Percentiles rank a stretch among this genome's conserved stretches.
Conservation (phyloP, 2,797 vertebrate genomes). For the Decapterus maruadsi region DNA sequence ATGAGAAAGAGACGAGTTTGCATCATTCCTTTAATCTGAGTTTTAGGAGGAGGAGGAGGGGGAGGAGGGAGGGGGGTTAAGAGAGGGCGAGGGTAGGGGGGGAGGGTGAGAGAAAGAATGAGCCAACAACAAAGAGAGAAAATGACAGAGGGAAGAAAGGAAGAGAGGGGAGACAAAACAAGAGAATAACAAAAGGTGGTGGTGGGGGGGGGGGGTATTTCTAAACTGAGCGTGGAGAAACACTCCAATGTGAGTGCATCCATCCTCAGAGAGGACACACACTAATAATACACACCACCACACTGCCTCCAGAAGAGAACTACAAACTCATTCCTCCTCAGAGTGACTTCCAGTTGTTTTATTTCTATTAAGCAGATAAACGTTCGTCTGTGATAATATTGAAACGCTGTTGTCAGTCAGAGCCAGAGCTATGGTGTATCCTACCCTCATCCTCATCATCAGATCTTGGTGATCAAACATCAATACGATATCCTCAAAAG, state of each 20-base stretch:
- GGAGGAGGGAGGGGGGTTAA: slow-evolving; percentile 28
- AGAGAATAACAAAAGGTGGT: slow-evolving; percentile 41
- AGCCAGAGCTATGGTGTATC: too few relatives aligned
- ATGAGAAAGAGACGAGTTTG: slow-evolving; percentile 56
- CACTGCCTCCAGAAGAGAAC: not conserved
- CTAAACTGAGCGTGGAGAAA: slow-evolving; percentile 9
- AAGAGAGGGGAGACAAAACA: slow-evolving; percentile 38
- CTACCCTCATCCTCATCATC: too few relatives aligned
- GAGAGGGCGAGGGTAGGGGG: slow-evolving; percentile 11
- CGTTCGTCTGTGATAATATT: slow-evolving; percentile 26
- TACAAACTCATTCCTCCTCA: not conserved
- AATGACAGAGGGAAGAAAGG: slow-evolving; percentile 41
- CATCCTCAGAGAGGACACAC: slow-evolving; percentile 16
- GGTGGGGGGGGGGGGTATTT: not conserved
- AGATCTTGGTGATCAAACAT: too few relatives aligned
- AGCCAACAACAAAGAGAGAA: slow-evolving; percentile 42
- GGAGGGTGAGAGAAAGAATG: not conserved
- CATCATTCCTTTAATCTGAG: slow-evolving; percentile 72
- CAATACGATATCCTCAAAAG: too few relatives aligned
- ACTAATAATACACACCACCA: slow-evolving; percentile 8
- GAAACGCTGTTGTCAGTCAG: not conserved
- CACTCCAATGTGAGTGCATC: slow-evolving; percentile 11
- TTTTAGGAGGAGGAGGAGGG: slow-evolving; percentile 35
- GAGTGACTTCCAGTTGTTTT: slow-evolving; percentile 7
- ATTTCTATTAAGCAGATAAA: slow-evolving; percentile 22